Evolutionary conservation across 2,797 vertebrate genomes (phyloP).

Genomic region (Danio jaintianensis): DNA sequence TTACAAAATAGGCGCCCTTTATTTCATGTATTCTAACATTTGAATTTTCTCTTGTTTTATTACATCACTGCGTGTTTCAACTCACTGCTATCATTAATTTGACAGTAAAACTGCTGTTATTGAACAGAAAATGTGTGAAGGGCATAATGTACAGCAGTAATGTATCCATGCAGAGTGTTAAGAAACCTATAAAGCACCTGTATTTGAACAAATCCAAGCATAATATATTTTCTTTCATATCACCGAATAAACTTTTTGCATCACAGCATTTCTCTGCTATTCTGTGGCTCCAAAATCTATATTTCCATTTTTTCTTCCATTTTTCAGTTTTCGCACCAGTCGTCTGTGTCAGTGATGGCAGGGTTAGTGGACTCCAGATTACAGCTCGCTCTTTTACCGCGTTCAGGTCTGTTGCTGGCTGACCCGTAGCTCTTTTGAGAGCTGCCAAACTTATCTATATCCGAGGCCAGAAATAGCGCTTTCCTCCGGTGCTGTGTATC

Average conservation of each 20-base stretch:
- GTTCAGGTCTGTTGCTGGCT: constrained; percentile 24
- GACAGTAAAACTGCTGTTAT: no score
- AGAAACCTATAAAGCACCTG: constrained; percentile 19
- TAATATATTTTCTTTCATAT: constrained; percentile 17
- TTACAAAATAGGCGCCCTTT: no score
- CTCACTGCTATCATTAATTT: no score
- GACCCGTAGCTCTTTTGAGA: constrained; percentile 63
- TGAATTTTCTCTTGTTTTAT: no score
- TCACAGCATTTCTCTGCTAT: background rate
- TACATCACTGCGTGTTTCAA: no score
- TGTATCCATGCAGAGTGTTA: constrained; percentile 14
- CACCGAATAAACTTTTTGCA: constrained; percentile 14
- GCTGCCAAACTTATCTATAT: constrained; percentile 73
- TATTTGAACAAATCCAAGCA: constrained; percentile 20
- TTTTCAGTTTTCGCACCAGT: constrained; percentile 31
- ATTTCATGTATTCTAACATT: no score
- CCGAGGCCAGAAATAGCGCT: constrained; percentile 74
- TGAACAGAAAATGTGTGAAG: no score
- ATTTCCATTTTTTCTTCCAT: constrained; percentile 19
- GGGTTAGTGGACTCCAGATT: constrained; percentile 30
- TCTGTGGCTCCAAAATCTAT: constrained; percentile 17
- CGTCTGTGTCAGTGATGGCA: constrained; percentile 11
- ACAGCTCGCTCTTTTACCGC: constrained; percentile 31
- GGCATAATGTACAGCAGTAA: background rate
- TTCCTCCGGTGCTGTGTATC: constrained; percentile 47